Evolutionary conservation across 2,888 invertebrate species (phyloP).

Genomic region (Noctuana brunneofusca): DNA sequence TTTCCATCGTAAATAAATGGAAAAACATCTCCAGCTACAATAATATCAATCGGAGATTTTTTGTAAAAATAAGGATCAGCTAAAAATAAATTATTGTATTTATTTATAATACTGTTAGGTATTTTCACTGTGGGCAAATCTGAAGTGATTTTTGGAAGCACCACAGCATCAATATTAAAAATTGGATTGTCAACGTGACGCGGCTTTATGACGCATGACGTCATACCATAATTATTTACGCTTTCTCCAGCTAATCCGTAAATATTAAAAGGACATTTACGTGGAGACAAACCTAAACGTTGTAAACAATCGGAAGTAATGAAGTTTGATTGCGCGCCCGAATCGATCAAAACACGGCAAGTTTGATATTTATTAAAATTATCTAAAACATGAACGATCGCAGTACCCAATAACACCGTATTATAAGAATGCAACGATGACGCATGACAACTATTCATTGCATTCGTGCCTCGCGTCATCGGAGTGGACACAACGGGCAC

Average conservation of each 20-base stretch:
- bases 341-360: not conserved
- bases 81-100: not conserved
- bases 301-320: not conserved
- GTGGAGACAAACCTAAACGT: not conserved
- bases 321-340: not conserved
- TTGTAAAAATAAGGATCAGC: not conserved
- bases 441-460: not conserved
- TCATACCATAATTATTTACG: not conserved
- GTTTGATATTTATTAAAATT: not conserved
- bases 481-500: not conserved
- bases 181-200: not conserved
- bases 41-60: not conserved
- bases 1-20: not conserved
- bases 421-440: not conserved
- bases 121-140: constrained; percentile 2
- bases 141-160: constrained; percentile 1
- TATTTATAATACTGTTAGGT: not conserved
- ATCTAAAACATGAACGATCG: constrained; percentile 2
- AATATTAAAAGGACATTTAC: not conserved
- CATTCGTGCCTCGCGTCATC: not conserved
- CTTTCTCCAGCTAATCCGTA: not conserved
- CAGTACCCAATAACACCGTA: not conserved
- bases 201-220: not conserved
- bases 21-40: constrained; percentile 1
- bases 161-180: not conserved